Conservation (phyloP, 2,888 invertebrate genomes). For the Brachypalpus laphriformis region DNA sequence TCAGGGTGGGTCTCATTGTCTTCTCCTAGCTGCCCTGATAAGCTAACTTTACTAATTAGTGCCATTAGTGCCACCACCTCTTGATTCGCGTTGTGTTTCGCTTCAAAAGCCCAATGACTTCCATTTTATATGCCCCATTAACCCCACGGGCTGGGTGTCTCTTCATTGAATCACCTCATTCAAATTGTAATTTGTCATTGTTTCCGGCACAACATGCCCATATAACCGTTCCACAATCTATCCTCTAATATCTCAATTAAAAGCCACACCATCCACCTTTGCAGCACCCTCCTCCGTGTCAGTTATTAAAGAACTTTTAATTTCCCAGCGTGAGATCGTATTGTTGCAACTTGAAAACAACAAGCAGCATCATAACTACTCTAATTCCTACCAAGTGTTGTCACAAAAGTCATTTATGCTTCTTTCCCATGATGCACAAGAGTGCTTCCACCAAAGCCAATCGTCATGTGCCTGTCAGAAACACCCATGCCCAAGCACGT, state of each 20-base stretch:
- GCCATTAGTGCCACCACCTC: no score
- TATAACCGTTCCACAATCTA: conserved; percentile 23
- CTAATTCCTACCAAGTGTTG: conserved; percentile 47
- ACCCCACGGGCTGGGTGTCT: neutral
- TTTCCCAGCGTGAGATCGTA: conserved; percentile 62
- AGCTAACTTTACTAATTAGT: no score
- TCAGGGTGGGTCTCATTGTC: no score
- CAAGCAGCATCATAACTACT: conserved; percentile 36
- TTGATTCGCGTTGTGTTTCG: no score
- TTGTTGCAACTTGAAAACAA: conserved; percentile 14
- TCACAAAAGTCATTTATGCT: conserved; percentile 49
- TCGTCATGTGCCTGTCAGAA: conserved; percentile 45
- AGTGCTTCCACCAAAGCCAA: conserved; percentile 40
- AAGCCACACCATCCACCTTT: conserved; percentile 54
- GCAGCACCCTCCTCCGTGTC: neutral
- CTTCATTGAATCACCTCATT: conserved; percentile 48
- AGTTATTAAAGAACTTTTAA: conserved; percentile 58
- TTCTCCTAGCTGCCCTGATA: no score
- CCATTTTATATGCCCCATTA: conserved; percentile 37
- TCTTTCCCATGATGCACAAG: conserved; percentile 42
- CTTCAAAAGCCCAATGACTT: neutral
- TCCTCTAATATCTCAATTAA: conserved; percentile 62
- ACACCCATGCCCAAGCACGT: conserved; percentile 58
- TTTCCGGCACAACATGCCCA: conserved; percentile 20
- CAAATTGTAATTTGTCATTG: conserved; percentile 40